phyloP scores from a whole-genome alignment of 2,113 vertebrate genomes.

The Nannospalax galili region DNA sequence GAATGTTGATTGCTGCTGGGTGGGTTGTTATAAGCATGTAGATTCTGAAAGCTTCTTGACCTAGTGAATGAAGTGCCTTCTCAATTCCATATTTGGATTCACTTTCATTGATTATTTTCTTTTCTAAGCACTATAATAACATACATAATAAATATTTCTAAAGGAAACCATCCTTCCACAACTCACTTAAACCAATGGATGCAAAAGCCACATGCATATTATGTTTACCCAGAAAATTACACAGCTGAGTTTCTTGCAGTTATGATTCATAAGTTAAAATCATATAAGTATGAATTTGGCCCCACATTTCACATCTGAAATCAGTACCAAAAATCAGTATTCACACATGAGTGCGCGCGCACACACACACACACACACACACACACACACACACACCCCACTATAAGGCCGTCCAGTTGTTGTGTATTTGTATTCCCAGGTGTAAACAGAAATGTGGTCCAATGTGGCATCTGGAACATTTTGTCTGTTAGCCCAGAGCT shows the following conservation, averaged over 20 bases:
- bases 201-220: constrained; percentile 2
- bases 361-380: no score
- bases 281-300: not conserved
- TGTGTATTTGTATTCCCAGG: not conserved
- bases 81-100: not conserved
- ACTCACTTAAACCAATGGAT: not conserved
- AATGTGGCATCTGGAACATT: not conserved
- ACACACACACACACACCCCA: not conserved
- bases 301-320: not conserved
- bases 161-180: not conserved
- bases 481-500: not conserved
- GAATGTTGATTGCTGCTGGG: not conserved
- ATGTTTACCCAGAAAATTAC: constrained; percentile 41
- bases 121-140: not conserved
- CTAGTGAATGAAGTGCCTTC: not conserved
- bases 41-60: not conserved
- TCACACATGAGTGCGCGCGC: not conserved
- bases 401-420: not conserved
- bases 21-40: not conserved
- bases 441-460: not conserved
- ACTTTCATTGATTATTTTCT: constrained; percentile 22
- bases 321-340: not conserved
- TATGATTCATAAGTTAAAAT: not conserved
- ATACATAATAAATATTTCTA: constrained; percentile 40
- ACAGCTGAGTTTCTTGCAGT: not conserved